Evolutionary conservation across 2,888 invertebrate genomes (phyloP).

Genomic region (Mythimna impura): DNA sequence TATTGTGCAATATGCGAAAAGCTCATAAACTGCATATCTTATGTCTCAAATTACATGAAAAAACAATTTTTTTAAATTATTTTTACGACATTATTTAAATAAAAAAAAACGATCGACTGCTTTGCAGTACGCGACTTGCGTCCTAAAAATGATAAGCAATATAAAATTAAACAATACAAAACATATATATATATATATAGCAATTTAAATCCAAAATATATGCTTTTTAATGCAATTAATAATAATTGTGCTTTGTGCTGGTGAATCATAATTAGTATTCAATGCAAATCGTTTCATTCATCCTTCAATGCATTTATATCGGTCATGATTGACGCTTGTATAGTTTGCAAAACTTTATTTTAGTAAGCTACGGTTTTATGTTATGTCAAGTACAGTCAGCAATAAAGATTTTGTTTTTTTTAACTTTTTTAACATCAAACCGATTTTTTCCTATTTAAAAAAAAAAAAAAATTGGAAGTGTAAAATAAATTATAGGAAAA

Average conservation of each 20-base stretch:
- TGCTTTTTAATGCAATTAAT: slow-evolving; percentile 28
- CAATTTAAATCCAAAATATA: slow-evolving; percentile 38
- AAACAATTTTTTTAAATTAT: neutral
- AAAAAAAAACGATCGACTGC: slow-evolving; percentile 5
- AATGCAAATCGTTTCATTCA: slow-evolving; percentile 24
- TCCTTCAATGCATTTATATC: slow-evolving; percentile 19
- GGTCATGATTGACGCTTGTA: slow-evolving; percentile 29
- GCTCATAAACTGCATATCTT: slow-evolving; percentile 1
- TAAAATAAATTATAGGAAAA: too few species aligned
- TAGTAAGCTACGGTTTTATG: neutral
- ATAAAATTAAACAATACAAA: neutral
- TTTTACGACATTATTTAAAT: neutral
- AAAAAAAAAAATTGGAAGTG: too few species aligned
- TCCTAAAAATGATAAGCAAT: neutral
- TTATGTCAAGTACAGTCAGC: neutral
- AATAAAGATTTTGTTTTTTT: too few species aligned
- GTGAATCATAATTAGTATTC: slow-evolving; percentile 18
- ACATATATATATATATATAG: too few species aligned
- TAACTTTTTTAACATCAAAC: too few species aligned
- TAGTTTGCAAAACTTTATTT: neutral
- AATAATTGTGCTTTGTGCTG: slow-evolving; percentile 20
- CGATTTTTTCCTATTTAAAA: too few species aligned
- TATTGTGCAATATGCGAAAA: neutral
- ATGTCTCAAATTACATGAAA: slow-evolving; percentile 17
- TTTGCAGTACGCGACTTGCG: neutral